phyloP scores from a whole-genome alignment of 2,797 vertebrate genomes.

The Alauda arvensis region DNA sequence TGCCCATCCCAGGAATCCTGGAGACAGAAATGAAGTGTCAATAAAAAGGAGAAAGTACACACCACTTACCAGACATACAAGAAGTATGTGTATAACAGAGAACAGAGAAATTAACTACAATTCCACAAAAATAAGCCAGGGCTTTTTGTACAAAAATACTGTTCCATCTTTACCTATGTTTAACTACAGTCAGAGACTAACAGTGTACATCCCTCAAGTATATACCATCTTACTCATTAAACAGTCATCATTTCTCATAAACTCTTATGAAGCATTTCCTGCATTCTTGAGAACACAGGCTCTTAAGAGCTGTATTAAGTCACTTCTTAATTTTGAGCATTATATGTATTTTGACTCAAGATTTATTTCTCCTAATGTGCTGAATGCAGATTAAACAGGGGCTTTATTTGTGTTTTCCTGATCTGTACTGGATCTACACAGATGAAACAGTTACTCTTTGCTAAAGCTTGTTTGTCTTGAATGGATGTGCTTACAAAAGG shows the following conservation, averaged over 20 bases:
- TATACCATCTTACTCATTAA: neutral
- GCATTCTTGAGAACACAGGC: neutral
- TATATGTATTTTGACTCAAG: neutral
- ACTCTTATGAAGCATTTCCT: neutral
- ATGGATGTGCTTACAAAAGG: neutral
- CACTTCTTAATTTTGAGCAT: neutral
- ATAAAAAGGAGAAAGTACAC: neutral
- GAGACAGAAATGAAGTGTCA: neutral
- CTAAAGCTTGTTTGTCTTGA: neutral
- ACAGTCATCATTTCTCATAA: neutral
- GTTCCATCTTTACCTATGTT: neutral
- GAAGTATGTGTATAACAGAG: neutral
- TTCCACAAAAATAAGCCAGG: neutral
- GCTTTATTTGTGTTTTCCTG: neutral
- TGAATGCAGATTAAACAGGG: neutral
- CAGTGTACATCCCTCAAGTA: neutral
- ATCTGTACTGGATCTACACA: neutral
- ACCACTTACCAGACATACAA: neutral
- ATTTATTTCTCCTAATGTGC: neutral
- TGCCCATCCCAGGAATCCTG: slow-evolving; percentile 97
- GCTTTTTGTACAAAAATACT: neutral
- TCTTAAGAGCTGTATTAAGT: neutral
- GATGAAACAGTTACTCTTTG: neutral
- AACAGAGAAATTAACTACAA: neutral
- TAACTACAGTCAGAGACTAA: neutral